Evolutionary conservation across 2,797 vertebrate species (phyloP).

Genomic region (Selene dorsalis): DNA sequence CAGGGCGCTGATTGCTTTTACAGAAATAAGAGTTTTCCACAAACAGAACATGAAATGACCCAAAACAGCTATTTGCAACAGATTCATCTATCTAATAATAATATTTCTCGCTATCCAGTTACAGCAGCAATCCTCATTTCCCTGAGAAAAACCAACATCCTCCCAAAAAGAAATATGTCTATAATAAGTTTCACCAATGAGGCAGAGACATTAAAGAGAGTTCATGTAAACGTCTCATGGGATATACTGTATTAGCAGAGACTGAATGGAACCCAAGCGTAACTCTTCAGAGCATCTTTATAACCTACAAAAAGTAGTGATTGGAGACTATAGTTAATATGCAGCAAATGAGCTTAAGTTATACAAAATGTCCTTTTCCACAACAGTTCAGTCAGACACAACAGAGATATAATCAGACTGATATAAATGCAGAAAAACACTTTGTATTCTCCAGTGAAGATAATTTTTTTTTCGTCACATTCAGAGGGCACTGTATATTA

Average conservation of each 20-base stretch:
- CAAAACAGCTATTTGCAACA: background rate
- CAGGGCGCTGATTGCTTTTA: background rate
- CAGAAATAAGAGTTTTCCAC: background rate
- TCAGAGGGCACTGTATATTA: background rate
- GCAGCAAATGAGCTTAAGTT: slow-evolving; percentile 40
- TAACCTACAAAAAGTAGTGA: slow-evolving; percentile 30
- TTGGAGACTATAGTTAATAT: slow-evolving; percentile 33
- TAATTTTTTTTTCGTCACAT: slow-evolving; percentile 1
- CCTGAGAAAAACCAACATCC: slow-evolving; percentile 23
- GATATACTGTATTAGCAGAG: slow-evolving; percentile 3
- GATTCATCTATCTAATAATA: slow-evolving; percentile 28
- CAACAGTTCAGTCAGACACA: too few relatives aligned
- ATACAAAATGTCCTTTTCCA: slow-evolving; percentile 3
- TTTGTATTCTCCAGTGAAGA: slow-evolving; percentile 1
- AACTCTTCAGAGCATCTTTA: slow-evolving; percentile 12
- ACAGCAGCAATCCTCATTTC: slow-evolving; percentile 9
- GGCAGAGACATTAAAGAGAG: slow-evolving; percentile 39
- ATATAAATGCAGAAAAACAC: background rate
- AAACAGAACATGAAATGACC: slow-evolving; percentile 13
- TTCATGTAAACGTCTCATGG: slow-evolving; percentile 1
- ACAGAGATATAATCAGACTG: background rate
- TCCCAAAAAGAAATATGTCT: slow-evolving; percentile 18
- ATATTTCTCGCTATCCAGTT: background rate
- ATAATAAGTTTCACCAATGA: slow-evolving; percentile 43
- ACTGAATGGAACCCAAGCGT: slow-evolving; percentile 28